phyloP scores from a whole-genome alignment of 1,140 invertebrate genomes.

The Eupeodes corollae region DNA sequence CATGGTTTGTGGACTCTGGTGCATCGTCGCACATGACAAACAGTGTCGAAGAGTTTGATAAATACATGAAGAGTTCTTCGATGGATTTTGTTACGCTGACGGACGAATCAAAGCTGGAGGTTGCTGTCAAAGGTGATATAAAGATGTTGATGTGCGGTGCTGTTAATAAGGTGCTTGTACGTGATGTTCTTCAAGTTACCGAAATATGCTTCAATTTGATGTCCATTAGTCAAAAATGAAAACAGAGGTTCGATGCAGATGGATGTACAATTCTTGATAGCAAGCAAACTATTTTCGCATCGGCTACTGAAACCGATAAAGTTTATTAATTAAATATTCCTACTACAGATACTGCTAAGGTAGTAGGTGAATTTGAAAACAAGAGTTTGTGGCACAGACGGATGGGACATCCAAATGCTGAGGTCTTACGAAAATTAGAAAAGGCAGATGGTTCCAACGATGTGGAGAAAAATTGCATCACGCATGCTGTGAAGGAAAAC shows the following conservation, averaged over 20 bases:
- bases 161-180: conserved; percentile 1
- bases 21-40: no score
- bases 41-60: neutral
- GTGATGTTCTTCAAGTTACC: conserved; percentile 23
- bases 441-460: conserved; percentile 10
- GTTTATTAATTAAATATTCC: conserved; percentile 12
- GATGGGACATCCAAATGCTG: no score
- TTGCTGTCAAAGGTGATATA: no score
- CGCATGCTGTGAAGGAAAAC: conserved; percentile 1
- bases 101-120: no score
- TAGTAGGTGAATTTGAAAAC: conserved; percentile 5
- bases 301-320: conserved; percentile 14
- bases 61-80: neutral
- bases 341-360: conserved; percentile 11
- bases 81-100: neutral
- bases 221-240: conserved; percentile 22
- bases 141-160: no score
- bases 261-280: conserved; percentile 19
- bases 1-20: no score
- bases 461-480: neutral
- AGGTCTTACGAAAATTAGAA: no score
- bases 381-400: no score
- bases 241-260: conserved; percentile 17
- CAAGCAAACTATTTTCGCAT: conserved; percentile 11
- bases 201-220: conserved; percentile 20